A percentile compares a stretch with the other conserved stretches of the same genome.
Evolutionary conservation across 2,888 invertebrate genomes (phyloP).

Genomic region (Agrotis segetum): DNA sequence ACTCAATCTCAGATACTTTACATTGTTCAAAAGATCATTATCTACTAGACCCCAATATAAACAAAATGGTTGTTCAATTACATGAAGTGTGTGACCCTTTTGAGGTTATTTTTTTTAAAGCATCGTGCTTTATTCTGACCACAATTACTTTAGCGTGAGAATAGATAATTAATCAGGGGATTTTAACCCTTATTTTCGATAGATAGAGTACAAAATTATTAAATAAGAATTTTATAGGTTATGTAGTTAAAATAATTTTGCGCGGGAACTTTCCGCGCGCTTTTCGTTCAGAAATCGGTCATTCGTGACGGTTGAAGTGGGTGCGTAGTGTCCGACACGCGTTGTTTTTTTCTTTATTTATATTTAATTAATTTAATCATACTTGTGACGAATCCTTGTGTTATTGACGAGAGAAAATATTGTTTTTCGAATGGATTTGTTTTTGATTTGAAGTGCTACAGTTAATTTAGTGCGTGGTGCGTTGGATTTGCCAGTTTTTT

Average conservation of each 20-base stretch:
- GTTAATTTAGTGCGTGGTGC: slow-evolving; percentile 6
- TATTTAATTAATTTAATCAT: slow-evolving; percentile 86
- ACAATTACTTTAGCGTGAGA: slow-evolving; percentile 64
- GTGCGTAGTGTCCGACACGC: slow-evolving; percentile 82
- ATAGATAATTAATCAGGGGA: slow-evolving; percentile 48
- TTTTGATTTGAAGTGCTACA: slow-evolving; percentile 32
- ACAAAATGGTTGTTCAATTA: slow-evolving; percentile 78
- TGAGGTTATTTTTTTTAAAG: slow-evolving; percentile 73
- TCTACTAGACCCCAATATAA: slow-evolving; percentile 59
- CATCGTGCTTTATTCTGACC: slow-evolving; percentile 61
- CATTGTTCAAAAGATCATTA: slow-evolving; percentile 56
- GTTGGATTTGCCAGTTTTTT: not conserved
- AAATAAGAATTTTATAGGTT: slow-evolving; percentile 22
- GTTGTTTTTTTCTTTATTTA: slow-evolving; percentile 79
- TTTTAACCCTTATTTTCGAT: slow-evolving; percentile 8
- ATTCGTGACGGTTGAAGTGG: slow-evolving; percentile 81
- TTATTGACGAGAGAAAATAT: slow-evolving; percentile 59
- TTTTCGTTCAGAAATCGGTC: slow-evolving; percentile 78
- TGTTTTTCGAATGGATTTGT: slow-evolving; percentile 58
- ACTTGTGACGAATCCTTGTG: slow-evolving; percentile 74
- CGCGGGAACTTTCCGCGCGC: slow-evolving; percentile 76
- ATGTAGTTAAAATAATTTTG: slow-evolving; percentile 69
- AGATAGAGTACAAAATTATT: slow-evolving; percentile 19
- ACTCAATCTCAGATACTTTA: slow-evolving; percentile 48
- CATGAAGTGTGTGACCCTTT: slow-evolving; percentile 80